Evolutionary conservation across 2,113 vertebrate species (phyloP), one percentile per base, ranked within the genome.

Genomic region (Cryptotis parvus): DNA sequence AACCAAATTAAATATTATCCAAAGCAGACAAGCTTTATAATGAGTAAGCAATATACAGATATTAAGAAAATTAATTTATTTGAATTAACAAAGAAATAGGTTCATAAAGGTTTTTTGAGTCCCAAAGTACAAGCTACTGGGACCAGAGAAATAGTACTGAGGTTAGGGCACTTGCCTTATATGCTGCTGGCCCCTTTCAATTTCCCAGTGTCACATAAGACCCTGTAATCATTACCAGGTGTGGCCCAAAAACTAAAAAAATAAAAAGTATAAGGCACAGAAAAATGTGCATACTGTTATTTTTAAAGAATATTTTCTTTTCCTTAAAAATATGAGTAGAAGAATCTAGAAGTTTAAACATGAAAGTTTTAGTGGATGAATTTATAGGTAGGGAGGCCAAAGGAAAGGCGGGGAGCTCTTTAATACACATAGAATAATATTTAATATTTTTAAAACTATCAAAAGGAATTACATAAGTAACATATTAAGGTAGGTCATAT

Each of bases 401-500:
- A n/a, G 52, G 9, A 76, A 80, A 94, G 9, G 31, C 27, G 87
- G 27, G 37, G n/a, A 20, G 45, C 45, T 78, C 11, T 73, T 87
- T 93, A 55, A 65, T 84, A 39, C 18, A 90, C 26, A 74, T 82
- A 80, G 85, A 58, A 20, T 58, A 58, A 24, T 24, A 3, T 58
- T 6, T 24, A 58, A n/a, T 31, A 85, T 22, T 86, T 89, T 45
- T 39, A 85, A 85, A 76, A 89, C 88, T 24, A 83, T 83, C 55
- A 89, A 90, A 91, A 81, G n/a, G 18, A 81, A 89, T 73, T 87
- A 3, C 55, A 49, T 87, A 78, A 87, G 69, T 39, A 84, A 45
- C 92, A 65, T 84, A 81, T 55, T 31, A 22, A 87, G 31, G 12
- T 81, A 73, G 58, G 26, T 29, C 73, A 18, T 81, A 78, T 78